Percentiles rank a stretch among this genome's conserved stretches.
Conservation (phyloP, 2,797 vertebrate species). For the Enteromius treurensis region DNA sequence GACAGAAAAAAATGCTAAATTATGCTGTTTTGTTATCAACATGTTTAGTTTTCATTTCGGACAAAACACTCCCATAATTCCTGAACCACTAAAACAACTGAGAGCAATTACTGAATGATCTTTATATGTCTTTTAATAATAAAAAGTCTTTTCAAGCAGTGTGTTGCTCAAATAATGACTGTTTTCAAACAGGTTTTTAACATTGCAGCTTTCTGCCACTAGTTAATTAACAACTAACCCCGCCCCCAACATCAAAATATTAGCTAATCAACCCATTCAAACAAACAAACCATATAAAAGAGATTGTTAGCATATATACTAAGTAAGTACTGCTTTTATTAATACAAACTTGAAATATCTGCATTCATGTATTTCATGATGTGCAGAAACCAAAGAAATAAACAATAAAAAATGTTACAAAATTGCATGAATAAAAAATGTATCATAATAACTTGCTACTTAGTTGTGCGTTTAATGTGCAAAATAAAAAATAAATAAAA, state of each 20-base stretch:
- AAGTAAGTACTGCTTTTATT: not conserved
- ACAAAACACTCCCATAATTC: not conserved
- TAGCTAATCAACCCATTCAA: not conserved
- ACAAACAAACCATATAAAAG: not conserved
- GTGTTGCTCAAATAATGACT: not conserved
- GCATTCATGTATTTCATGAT: not conserved
- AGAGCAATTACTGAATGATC: not conserved
- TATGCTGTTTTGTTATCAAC: not conserved
- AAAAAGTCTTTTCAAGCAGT: not conserved
- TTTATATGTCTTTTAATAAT: too few species aligned
- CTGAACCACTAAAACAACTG: not conserved
- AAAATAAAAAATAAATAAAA: not conserved
- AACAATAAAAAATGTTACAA: too few species aligned
- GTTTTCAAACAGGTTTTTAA: not conserved
- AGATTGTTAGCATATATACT: not conserved
- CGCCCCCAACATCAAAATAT: not conserved
- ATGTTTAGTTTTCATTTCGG: not conserved
- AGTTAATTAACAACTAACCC: not conserved
- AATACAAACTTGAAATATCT: not conserved
- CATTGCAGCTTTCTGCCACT: not conserved
- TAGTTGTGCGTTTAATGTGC: not conserved
- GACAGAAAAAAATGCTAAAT: not conserved
- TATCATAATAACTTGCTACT: not conserved
- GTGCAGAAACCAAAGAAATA: not conserved
- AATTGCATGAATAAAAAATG: too few species aligned